Percentiles rank a stretch among this genome's conserved stretches.
Conservation (phyloP, 2,888 invertebrate genomes). For the Leptinotarsa juncta region DNA sequence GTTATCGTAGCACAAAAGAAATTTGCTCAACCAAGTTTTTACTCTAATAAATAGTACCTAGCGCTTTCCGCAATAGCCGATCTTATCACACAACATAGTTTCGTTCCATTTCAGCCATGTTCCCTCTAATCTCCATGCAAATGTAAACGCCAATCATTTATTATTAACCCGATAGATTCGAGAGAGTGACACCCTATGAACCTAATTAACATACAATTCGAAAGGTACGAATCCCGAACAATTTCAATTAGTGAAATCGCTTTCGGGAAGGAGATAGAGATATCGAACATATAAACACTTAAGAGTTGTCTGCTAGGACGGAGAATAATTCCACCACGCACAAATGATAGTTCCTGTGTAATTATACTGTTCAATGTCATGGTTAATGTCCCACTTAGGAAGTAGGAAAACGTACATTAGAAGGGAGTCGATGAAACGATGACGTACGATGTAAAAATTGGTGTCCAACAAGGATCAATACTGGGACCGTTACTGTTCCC, state of each 20-base stretch:
- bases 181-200: conserved; percentile 21
- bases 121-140: conserved; percentile 1
- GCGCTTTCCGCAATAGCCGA: neutral
- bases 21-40: too few species aligned
- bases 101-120: neutral
- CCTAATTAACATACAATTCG: conserved; percentile 41
- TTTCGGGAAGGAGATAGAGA: conserved; percentile 27
- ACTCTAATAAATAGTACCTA: too few species aligned
- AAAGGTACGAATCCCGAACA: conserved; percentile 37
- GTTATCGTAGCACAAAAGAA: too few species aligned
- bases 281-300: conserved; percentile 10
- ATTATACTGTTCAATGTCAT: too few species aligned
- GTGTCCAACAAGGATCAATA: too few species aligned
- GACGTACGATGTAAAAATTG: too few species aligned
- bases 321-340: conserved; percentile 5
- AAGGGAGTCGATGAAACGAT: too few species aligned
- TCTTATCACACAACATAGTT: neutral
- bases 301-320: neutral
- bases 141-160: conserved; percentile 28
- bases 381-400: too few species aligned
- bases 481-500: too few species aligned
- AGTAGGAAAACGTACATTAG: too few species aligned
- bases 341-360: too few species aligned
- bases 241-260: conserved; percentile 43
- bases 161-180: conserved; percentile 32